These are phyloP conservation scores for Lepidurus packardi DNA, from an alignment of 1,140 invertebrate genomes.

Conservation along the genomic window DNA sequence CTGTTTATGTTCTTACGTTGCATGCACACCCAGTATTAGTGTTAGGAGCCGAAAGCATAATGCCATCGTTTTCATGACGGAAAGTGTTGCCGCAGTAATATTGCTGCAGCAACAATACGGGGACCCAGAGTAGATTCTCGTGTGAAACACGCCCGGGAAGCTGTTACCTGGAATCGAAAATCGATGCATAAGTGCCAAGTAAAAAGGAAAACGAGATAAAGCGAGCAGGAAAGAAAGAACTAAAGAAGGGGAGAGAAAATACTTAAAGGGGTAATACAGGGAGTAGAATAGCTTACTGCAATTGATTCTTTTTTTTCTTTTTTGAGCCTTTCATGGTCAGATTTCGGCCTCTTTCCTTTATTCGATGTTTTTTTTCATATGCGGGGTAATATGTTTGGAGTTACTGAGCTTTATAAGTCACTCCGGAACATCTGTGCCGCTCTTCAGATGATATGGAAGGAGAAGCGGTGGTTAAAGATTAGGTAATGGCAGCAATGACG, in stretches of 20 bases:
- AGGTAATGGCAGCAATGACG: slow-evolving; percentile 12
- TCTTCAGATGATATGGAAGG: not conserved
- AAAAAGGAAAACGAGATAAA: slow-evolving; percentile 17
- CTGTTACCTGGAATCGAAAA: slow-evolving; percentile 14
- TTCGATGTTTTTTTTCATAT: not conserved
- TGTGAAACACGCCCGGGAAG: slow-evolving; percentile 20
- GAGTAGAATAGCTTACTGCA: not conserved
- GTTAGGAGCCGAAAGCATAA: not conserved
- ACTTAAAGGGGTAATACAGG: not conserved
- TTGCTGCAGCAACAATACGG: not conserved
- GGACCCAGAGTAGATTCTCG: slow-evolving; percentile 9
- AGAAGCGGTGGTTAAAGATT: not conserved
- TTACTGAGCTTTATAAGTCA: not conserved
- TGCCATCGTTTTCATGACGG: not conserved
- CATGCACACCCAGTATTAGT: not conserved
- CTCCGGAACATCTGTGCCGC: not conserved
- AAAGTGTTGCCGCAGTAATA: slow-evolving; percentile 14
- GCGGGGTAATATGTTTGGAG: slow-evolving; percentile 1
- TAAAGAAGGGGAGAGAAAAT: not conserved
- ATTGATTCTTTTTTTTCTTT: not conserved
- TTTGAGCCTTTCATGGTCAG: not conserved
- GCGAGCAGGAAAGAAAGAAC: not conserved
- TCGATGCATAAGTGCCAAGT: slow-evolving; percentile 12
- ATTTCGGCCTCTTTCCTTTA: not conserved
- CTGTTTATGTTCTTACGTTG: not conserved